phyloP scores from a whole-genome alignment of 35 echinoderm and acorn worm species.

The Ophiothrix spiculata region DNA sequence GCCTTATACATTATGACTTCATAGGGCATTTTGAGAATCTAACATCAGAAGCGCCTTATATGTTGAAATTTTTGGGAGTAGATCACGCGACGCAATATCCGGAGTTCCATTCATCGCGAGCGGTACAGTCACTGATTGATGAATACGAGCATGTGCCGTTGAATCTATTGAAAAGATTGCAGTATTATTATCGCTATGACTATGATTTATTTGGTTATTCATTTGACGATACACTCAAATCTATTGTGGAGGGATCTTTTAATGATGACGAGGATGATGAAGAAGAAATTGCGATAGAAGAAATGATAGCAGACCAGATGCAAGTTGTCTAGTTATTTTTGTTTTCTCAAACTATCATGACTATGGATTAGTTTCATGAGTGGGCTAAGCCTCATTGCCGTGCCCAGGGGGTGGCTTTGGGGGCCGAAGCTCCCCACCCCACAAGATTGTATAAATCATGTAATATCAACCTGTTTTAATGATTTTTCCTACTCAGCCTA shows the following conservation, averaged over 20 bases:
- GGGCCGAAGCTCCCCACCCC: no score
- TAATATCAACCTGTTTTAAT: no score
- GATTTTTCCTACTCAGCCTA: no score
- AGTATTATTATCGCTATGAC: slow-evolving; percentile 27
- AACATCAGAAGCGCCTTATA: slow-evolving; percentile 52
- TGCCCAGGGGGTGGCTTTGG: no score
- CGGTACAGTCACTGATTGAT: background rate
- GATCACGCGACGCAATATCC: slow-evolving; percentile 33
- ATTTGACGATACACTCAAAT: background rate
- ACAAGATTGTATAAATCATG: no score
- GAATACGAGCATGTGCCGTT: slow-evolving; percentile 37
- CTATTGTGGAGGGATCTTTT: background rate
- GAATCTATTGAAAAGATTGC: slow-evolving; percentile 21
- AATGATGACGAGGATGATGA: no score
- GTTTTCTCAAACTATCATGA: no score
- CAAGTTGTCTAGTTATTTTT: no score
- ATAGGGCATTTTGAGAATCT: slow-evolving; percentile 66
- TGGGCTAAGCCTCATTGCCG: no score
- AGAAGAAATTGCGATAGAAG: no score
- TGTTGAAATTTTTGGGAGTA: slow-evolving; percentile 36
- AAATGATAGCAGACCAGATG: no score
- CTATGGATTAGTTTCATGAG: no score
- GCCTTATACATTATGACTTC: slow-evolving; percentile 53
- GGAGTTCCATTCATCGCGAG: slow-evolving; percentile 41
- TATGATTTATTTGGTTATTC: slow-evolving; percentile 19